Conservation (phyloP, 2,797 vertebrate genomes). For the Anolis apletophallus region DNA sequence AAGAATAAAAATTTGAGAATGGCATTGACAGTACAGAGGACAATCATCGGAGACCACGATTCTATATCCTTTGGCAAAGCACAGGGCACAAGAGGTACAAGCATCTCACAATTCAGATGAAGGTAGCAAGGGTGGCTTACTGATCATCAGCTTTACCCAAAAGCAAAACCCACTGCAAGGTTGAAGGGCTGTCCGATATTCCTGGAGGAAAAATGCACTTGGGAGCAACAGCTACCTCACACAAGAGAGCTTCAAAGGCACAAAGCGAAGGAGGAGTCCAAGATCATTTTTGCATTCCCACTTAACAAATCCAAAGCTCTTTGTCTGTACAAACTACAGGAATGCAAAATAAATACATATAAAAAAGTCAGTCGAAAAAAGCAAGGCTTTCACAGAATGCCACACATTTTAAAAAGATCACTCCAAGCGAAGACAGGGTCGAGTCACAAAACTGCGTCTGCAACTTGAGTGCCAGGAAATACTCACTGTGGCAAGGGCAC, state of each 20-base stretch:
- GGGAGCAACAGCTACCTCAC: conserved; percentile 65
- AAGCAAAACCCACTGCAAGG: conserved; percentile 62
- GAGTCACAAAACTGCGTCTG: conserved; percentile 65
- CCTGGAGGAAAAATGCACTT: conserved; percentile 62
- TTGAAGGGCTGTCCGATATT: conserved; percentile 13
- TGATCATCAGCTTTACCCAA: conserved; percentile 64
- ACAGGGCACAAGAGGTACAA: conserved; percentile 67
- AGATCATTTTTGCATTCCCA: conserved; percentile 64
- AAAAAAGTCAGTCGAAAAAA: conserved; percentile 76
- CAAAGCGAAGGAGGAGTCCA: conserved; percentile 71
- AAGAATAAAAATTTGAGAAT: conserved; percentile 52
- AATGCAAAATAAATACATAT: conserved; percentile 86
- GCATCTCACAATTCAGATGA: conserved; percentile 69
- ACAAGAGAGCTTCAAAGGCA: conserved; percentile 74
- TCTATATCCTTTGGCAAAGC: conserved; percentile 70
- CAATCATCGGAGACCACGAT: conserved; percentile 55
- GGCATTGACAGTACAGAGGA: conserved; percentile 64
- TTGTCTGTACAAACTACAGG: conserved; percentile 67
- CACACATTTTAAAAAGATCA: conserved; percentile 66
- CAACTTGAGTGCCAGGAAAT: conserved; percentile 45
- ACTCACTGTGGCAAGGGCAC: conserved; percentile 90
- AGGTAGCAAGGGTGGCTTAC: conserved; percentile 47
- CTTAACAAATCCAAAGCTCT: conserved; percentile 69
- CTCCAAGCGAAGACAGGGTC: conserved; percentile 66
- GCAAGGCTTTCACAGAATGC: conserved; percentile 79